Conservation (phyloP, 1,140 invertebrate species). For the Bactericera cockerelli region DNA sequence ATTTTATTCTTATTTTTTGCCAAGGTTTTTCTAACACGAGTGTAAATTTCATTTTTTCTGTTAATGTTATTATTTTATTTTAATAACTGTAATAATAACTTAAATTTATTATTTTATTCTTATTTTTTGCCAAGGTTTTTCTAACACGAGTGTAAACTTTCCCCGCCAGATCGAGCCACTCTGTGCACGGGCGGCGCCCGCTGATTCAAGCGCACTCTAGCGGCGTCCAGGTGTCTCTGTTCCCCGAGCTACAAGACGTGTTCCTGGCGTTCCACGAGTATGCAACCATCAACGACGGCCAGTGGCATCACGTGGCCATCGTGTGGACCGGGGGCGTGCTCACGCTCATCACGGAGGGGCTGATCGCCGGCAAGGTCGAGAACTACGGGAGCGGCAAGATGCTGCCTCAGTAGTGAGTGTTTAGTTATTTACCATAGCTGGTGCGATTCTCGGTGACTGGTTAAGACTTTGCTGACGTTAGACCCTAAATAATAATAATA, state of each 20-base stretch:
- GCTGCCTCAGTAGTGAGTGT: slow-evolving; percentile 62
- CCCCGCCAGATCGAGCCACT: slow-evolving; percentile 59
- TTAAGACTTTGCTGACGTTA: not conserved
- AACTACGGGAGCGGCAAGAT: slow-evolving; percentile 62
- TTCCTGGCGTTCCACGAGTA: slow-evolving; percentile 79
- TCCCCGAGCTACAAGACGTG: slow-evolving; percentile 75
- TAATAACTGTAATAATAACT: too few species aligned
- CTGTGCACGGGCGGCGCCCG: slow-evolving; percentile 57
- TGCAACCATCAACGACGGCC: slow-evolving; percentile 85
- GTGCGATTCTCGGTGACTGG: slow-evolving; percentile 9
- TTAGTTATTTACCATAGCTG: not conserved
- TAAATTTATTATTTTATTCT: too few species aligned
- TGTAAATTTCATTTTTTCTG: too few species aligned
- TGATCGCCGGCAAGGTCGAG: slow-evolving; percentile 78
- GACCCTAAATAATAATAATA: too few species aligned
- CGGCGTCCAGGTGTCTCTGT: slow-evolving; percentile 75
- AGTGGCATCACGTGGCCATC: slow-evolving; percentile 91
- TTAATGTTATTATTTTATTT: too few species aligned
- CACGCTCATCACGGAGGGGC: slow-evolving; percentile 76
- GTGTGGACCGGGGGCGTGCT: slow-evolving; percentile 82
- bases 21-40: too few species aligned
- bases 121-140: too few species aligned
- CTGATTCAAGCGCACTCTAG: slow-evolving; percentile 79
- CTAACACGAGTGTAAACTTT: too few species aligned
- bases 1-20: too few species aligned